Conservation (phyloP, 1,140 invertebrate genomes). For the Achroia grisella region DNA sequence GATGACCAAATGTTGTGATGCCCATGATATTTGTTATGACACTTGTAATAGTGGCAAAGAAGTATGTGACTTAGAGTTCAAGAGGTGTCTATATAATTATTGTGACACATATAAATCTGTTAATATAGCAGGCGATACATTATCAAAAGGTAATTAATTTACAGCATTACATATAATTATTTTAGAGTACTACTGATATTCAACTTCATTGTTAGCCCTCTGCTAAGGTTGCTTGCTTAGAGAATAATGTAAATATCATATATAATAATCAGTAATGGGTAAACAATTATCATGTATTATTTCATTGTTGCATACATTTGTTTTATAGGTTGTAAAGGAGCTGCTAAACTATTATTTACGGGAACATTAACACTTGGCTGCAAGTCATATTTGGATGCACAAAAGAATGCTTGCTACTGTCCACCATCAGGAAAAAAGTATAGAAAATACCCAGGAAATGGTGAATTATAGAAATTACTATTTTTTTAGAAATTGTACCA, state of each 20-base stretch:
- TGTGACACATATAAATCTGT: slow-evolving; percentile 82
- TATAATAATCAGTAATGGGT: no score
- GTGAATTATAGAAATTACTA: slow-evolving; percentile 48
- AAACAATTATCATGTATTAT: no score
- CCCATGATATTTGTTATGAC: slow-evolving; percentile 92
- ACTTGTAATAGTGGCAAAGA: slow-evolving; percentile 91
- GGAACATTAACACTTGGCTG: slow-evolving; percentile 88
- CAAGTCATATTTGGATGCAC: slow-evolving; percentile 87
- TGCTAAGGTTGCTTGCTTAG: no score
- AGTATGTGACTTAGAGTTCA: slow-evolving; percentile 89
- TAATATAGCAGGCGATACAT: slow-evolving; percentile 75
- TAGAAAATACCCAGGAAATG: slow-evolving; percentile 72
- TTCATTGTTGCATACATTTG: no score
- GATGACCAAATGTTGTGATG: slow-evolving; percentile 89
- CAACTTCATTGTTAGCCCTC: no score
- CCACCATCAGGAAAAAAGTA: slow-evolving; percentile 67
- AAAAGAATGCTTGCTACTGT: slow-evolving; percentile 86
- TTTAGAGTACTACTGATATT: no score
- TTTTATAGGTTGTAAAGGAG: slow-evolving; percentile 83
- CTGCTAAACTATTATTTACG: slow-evolving; percentile 87
- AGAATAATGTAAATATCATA: no score
- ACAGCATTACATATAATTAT: no score
- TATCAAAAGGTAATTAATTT: slow-evolving; percentile 79
- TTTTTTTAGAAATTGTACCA: no score
- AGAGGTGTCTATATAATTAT: slow-evolving; percentile 87